A percentile compares a stretch with the other conserved stretches of the same genome.
phyloP scores from a whole-genome alignment of 2,113 vertebrate genomes.

The Peucedramus taeniatus region DNA sequence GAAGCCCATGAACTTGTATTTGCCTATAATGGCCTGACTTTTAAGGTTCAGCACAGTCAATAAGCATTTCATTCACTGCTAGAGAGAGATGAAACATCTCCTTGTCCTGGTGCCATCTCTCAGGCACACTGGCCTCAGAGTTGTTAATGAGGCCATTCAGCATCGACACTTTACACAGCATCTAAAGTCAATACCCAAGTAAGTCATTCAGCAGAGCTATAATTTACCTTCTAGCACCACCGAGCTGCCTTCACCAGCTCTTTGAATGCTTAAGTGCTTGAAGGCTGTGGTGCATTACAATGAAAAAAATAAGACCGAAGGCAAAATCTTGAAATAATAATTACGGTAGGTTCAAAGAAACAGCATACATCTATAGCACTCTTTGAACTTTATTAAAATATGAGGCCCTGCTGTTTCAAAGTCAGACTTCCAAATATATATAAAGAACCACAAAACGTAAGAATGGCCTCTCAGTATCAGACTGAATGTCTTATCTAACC shows the following conservation, averaged over 20 bases:
- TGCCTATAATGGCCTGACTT: slow-evolving; percentile 13
- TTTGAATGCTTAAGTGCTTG: background rate
- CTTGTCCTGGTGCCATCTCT: background rate
- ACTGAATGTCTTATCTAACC: background rate
- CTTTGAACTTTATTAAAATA: slow-evolving; percentile 16
- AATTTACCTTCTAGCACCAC: background rate
- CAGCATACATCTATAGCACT: background rate
- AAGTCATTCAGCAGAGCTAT: background rate
- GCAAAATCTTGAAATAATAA: slow-evolving; percentile 27
- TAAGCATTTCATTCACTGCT: slow-evolving; percentile 8
- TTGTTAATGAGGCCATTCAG: slow-evolving; percentile 17
- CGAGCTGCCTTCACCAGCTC: background rate
- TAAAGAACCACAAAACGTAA: background rate
- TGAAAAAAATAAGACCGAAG: slow-evolving; percentile 34
- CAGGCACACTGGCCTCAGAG: background rate
- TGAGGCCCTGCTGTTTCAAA: background rate
- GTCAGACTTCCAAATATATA: background rate
- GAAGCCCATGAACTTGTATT: background rate
- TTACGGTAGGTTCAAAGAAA: slow-evolving; percentile 34
- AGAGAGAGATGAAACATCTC: background rate
- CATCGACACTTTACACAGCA: background rate
- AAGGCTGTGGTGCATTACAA: background rate
- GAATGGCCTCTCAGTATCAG: background rate
- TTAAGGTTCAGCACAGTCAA: background rate
- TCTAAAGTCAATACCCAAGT: background rate